Base-by-base conservation (phyloP, 2,888 invertebrate species). In the Oscheius onirici region DNA sequence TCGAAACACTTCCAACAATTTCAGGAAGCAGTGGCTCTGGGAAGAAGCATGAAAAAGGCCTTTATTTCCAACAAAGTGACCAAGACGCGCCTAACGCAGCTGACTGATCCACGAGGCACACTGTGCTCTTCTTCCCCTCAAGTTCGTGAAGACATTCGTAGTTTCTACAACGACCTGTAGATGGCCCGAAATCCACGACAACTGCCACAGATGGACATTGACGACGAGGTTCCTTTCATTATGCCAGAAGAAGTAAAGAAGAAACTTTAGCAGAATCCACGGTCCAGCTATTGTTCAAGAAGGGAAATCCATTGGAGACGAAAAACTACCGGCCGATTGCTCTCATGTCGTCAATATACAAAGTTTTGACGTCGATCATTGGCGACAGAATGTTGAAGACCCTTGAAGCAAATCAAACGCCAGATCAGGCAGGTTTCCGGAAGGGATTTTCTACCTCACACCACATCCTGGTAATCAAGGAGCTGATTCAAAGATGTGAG, bases 261-360 rank as follows among this genome's bases (percentile, higher is more conserved):
- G 34, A 3, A 3, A 34, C 34, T 0, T 0, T 34, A 6, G 34
- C 24, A 3, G 15, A n/a, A 3, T 57, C 65, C 1, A 40, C n/a
- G 13, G 69, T 67, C 17, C 61, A 63, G 1, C 51, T 74, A 22
- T 28, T 72, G n/a, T 68, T 41, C 61, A 73, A 73, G 49, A 74
- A 74, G 24, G 74, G 74, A 3, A 61, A 52, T 20, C 49, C 17
- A 1, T 13, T 58, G n/a, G 52, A 71, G 15, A 46, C 71, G 2
- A 34, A n/a, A 13, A 74, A 74, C 63, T 71, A 71, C 57, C 28
- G 74, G 11, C 74, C 71, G 3, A 71, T 74, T 22, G 52, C 71
- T 20, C 46, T 74, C 13, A 46, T 74, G n/a, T 34, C 70, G 8
- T 11, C 46, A 2, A 43, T 74, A 0, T 71, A 74, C 51, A 54